phyloP scores from a whole-genome alignment of 2,888 invertebrate species.

The Opisthograptis luteolata region DNA sequence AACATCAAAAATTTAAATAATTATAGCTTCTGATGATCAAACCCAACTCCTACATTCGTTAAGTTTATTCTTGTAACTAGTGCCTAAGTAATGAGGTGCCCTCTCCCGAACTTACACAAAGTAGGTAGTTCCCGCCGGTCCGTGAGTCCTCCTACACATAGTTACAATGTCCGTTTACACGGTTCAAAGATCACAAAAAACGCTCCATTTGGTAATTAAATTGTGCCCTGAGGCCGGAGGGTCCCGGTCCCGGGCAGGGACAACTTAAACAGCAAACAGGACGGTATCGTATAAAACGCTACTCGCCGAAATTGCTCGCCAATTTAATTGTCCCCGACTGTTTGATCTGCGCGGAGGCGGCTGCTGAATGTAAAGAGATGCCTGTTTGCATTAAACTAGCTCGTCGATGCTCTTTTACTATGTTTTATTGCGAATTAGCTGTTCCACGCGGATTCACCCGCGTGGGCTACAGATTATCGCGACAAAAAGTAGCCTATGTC shows the following conservation, averaged over 20 bases:
- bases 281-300: slow-evolving; percentile 41
- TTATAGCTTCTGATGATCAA: no score
- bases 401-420: no score
- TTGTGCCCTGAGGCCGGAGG: slow-evolving; percentile 54
- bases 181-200: slow-evolving; percentile 67
- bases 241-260: slow-evolving; percentile 33
- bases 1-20: no score
- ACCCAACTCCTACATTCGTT: no score
- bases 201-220: slow-evolving; percentile 80
- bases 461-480: no score
- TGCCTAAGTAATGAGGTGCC: no score
- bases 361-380: slow-evolving; percentile 6
- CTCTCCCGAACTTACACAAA: no score
- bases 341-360: slow-evolving; percentile 18
- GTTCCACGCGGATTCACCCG: no score
- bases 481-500: no score
- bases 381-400: not conserved
- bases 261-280: slow-evolving; percentile 68
- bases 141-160: slow-evolving; percentile 34
- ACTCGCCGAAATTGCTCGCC: slow-evolving; percentile 55
- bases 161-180: slow-evolving; percentile 50
- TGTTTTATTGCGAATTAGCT: no score
- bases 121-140: no score
- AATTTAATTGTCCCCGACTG: slow-evolving; percentile 43
- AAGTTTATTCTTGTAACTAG: no score